Evolutionary conservation across 2,113 vertebrate genomes (phyloP), one percentile per base, ranked within the genome.

Genomic region (Bucco capensis): DNA sequence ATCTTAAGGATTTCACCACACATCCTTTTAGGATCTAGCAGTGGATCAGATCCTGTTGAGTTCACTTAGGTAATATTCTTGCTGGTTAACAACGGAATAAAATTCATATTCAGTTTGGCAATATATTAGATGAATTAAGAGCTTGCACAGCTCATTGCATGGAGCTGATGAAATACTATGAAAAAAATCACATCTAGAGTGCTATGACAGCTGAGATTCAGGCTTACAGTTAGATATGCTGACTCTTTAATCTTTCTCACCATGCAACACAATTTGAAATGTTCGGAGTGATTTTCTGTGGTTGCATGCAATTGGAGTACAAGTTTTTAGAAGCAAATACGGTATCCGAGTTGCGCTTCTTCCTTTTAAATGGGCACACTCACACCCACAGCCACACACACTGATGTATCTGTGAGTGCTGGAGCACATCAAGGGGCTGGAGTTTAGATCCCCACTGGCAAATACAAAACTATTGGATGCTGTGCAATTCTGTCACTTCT

Each of bases 401-500:
- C 73, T 27, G 37, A 15, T 7, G 2, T 33, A 23, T 64, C n/a
- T 75, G 30, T 71, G 78, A 69, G 61, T 75, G 44, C 57, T 87
- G 84, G 54, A 91, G 62, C 62, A 85, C 58, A 73, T 79, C 66
- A 87, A 78, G 38, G 54, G 71, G 30, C 40, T 61, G 58, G 37
- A 69, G 72, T 93, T 92, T 69, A 66, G 66, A 56, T 80, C 50
- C 47, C 38, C 38, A 3, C 56, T 91, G 89, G 82, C 91, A 91
- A 80, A 57, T 40, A 73, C 37, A 73, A 70, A 56, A 42, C 6
- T 65, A 22, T 69, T 96, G 92, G 92, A 92, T 80, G 67, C 62
- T 53, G 64, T 79, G 64, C 84, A 87, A 54, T 77, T 89, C 91
- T 90, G 84, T 92, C 95, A 71, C 89, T 93, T 89, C 67, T 27